These are phyloP conservation scores for Thunnus thynnus DNA, from an alignment of 2,113 vertebrate species.

Conservation along the genomic window DNA sequence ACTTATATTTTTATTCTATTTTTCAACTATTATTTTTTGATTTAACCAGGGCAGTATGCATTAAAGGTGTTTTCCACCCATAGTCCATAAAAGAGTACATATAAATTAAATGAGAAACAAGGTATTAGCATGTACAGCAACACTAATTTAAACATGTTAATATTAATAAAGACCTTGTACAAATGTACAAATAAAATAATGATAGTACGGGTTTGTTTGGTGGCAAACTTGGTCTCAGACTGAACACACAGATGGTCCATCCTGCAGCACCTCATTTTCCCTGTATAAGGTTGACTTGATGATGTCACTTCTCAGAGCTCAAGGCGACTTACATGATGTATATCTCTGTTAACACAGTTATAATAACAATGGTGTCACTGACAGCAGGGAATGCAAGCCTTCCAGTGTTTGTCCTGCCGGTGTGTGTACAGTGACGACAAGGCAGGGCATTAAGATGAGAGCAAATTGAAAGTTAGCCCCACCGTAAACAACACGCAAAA, in stretches of 20 bases:
- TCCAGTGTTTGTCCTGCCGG: constrained; percentile 17
- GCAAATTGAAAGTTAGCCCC: not conserved
- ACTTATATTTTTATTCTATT: not conserved
- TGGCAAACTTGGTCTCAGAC: constrained; percentile 2
- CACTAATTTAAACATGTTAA: not conserved
- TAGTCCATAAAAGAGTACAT: not conserved
- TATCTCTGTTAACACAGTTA: constrained; percentile 51
- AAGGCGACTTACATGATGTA: constrained; percentile 37
- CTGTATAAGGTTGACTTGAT: constrained; percentile 37
- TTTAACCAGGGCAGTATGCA: not conserved
- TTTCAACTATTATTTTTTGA: not conserved
- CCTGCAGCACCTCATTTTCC: constrained; percentile 48
- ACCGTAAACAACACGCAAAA: constrained; percentile 12
- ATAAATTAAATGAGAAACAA: not conserved
- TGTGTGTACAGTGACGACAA: constrained; percentile 10
- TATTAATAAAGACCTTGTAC: not conserved
- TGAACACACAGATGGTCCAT: constrained; percentile 27
- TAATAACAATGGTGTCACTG: constrained; percentile 46
- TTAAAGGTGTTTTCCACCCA: not conserved
- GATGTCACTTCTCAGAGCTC: constrained; percentile 47
- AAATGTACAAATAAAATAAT: constrained; percentile 7
- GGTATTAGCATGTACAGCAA: not conserved
- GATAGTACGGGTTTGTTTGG: not conserved
- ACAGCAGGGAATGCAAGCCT: constrained; percentile 39
- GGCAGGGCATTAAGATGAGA: constrained; percentile 12